Evolutionary conservation across 1,140 invertebrate species (phyloP).

Genomic region (Whitmania pigra): DNA sequence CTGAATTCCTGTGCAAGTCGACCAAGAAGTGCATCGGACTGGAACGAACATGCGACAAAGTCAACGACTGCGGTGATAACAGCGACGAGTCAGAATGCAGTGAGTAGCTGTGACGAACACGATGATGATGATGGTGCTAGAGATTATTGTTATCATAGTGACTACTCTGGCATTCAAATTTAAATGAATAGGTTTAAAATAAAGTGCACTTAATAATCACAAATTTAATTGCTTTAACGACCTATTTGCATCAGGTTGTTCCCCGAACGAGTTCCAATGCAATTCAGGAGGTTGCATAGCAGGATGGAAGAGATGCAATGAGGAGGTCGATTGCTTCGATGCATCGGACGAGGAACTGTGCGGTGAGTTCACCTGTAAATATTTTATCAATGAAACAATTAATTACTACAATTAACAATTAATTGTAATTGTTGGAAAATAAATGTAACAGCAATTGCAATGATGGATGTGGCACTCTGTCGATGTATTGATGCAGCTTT

Average conservation of each 20-base stretch:
- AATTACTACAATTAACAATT: no score
- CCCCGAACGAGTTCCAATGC: slow-evolving; percentile 26
- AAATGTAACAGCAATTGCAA: no score
- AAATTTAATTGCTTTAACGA: no score
- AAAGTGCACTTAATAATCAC: no score
- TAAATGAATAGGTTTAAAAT: no score
- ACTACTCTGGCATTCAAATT: slow-evolving; percentile 1
- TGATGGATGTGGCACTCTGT: no score
- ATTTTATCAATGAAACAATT: no score
- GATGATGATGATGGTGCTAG: not conserved
- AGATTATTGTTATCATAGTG: slow-evolving; percentile 16
- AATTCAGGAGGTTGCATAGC: slow-evolving; percentile 1
- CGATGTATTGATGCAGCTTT: no score
- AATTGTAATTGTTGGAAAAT: no score
- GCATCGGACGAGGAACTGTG: not conserved
- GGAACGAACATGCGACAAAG: slow-evolving; percentile 9
- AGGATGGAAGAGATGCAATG: not conserved
- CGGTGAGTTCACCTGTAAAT: not conserved
- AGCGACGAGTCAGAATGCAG: slow-evolving; percentile 21
- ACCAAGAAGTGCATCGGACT: slow-evolving; percentile 1
- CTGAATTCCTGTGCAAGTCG: slow-evolving; percentile 16
- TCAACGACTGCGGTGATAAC: slow-evolving; percentile 16
- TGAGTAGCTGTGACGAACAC: not conserved
- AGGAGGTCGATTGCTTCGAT: slow-evolving; percentile 4
- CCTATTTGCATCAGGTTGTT: not conserved